Base-by-base conservation (phyloP, 1,140 invertebrate genomes). In the Drosophila parvula region DNA sequence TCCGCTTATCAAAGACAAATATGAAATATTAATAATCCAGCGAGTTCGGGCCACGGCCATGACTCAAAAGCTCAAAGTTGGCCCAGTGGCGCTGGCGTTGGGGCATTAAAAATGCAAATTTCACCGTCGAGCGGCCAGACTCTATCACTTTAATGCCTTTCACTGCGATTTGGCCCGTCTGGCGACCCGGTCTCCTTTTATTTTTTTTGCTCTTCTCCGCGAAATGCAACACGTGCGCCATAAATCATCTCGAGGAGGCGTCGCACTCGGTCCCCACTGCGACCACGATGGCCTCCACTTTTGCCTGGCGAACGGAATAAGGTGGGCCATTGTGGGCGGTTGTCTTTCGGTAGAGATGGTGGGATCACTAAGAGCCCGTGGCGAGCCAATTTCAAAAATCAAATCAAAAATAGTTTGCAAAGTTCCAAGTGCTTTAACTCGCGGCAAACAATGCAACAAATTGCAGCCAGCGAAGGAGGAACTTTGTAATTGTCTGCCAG, bases 391-490 rank as follows among this genome's bases (percentile, higher is more conserved):
- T 89, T 84, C 84, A 90, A 75, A 89, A 89, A 89, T 89, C 85
- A 89, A 89, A 89, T 89, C 84, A 89, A 84, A 89, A 89, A 89
- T 89, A 81, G 84, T 89, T 89, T 86, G 43, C 70, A 75, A 89
- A 90, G 62, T 89, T 89, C 63, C 84, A 89, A 89, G 84, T 76
- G 84, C 85, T 78, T 89, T 81, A 83, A 75, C 86, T 81, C 58
- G 53, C 80, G 80, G 79, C 84, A 89, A 89, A 89, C 84, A 89
- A 83, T 89, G 84, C 84, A 89, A 89, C 84, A 89, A 89, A 89
- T 89, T 89, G 78, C 84, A 84, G 73, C n/a, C 68, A 51, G 55
- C 74, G 58, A 79, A 83, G 80, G 84, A 84, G 78, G 56, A 89
- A 89, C 84, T 89, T 89, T 89, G 81, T 89, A 84, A 89, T 89